A percentile compares a stretch with the other conserved stretches of the same genome.
Evolutionary conservation across 2,113 vertebrate species (phyloP).

Genomic region (Sinocyclocheilus rhinocerous): DNA sequence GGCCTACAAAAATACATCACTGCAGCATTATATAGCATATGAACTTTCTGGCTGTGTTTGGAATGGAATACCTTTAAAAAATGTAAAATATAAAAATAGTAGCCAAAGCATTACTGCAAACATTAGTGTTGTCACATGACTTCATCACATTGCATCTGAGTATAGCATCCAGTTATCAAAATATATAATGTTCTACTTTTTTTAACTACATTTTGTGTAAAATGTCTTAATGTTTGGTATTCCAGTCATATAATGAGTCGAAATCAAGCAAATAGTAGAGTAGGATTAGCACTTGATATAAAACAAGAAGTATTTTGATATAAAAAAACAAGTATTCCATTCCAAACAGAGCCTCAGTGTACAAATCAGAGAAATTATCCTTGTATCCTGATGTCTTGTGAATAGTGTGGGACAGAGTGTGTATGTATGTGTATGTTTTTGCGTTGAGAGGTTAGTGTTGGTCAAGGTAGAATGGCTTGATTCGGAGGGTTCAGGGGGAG

Average conservation of each 20-base stretch:
- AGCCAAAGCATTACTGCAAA: no score
- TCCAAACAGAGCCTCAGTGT: not conserved
- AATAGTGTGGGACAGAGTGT: not conserved
- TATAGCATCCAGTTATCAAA: not conserved
- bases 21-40: no score
- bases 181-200: not conserved
- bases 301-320: not conserved
- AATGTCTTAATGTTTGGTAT: not conserved
- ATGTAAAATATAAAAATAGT: no score
- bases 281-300: not conserved
- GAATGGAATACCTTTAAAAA: no score
- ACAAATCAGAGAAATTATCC: not conserved
- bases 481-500: slow-evolving; percentile 65
- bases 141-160: no score
- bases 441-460: slow-evolving; percentile 8
- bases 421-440: slow-evolving; percentile 13
- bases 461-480: slow-evolving; percentile 68
- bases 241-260: not conserved
- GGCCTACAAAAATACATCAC: no score
- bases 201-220: not conserved
- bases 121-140: no score
- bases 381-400: not conserved
- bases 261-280: not conserved
- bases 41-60: no score
- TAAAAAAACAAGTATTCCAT: not conserved